Conservation (phyloP, 2,888 invertebrate genomes). For the Lasius platythorax region DNA sequence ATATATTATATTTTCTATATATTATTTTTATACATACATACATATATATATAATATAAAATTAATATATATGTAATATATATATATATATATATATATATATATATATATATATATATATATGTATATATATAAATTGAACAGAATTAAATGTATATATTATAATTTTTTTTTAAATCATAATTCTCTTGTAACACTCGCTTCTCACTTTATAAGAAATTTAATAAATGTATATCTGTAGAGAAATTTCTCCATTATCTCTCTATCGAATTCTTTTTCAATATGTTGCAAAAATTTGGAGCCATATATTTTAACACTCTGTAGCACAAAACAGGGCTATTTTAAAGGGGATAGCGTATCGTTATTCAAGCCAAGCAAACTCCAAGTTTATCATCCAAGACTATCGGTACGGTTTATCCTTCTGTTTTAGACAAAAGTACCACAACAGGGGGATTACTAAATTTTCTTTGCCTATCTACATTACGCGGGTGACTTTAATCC, state of each 20-base stretch:
- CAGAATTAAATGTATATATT: background rate
- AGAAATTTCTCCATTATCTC: background rate
- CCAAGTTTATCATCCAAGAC: background rate
- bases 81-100: background rate
- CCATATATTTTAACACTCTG: background rate
- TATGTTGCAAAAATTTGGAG: background rate
- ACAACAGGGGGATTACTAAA: background rate
- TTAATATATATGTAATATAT: too few species aligned
- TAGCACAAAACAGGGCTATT: background rate
- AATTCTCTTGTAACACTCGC: background rate
- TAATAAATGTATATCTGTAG: background rate
- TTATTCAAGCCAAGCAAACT: background rate
- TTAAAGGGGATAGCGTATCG: slow-evolving; percentile 13
- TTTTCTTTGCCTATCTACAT: slow-evolving; percentile 16
- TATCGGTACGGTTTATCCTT: background rate
- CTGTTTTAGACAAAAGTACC: background rate
- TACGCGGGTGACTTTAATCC: background rate
- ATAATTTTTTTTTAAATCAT: background rate
- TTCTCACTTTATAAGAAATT: background rate
- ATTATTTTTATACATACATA: too few species aligned
- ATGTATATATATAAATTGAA: background rate
- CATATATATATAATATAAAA: too few species aligned
- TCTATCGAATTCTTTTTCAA: background rate
- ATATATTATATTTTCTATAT: too few species aligned
- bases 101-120: background rate